A percentile compares a stretch with the other conserved stretches of the same genome.
phyloP scores from a whole-genome alignment of 2,113 vertebrate species.

The Salminus brasiliensis region DNA sequence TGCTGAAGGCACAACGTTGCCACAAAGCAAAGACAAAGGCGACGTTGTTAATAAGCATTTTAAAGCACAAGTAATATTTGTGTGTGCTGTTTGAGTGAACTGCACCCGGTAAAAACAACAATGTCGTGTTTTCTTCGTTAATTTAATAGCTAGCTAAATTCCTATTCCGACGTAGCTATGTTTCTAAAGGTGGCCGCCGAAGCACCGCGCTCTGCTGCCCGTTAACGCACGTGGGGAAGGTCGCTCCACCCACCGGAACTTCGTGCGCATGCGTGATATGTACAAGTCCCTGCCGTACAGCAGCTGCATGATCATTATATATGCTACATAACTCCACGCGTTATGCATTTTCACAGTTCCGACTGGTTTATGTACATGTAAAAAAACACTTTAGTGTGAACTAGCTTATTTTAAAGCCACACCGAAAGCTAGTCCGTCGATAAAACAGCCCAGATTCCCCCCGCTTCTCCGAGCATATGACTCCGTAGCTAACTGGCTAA shows the following conservation, averaged over 20 bases:
- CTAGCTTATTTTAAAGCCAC: background rate
- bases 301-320: background rate
- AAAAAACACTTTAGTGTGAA: background rate
- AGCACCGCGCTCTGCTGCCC: background rate
- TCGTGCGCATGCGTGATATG: constrained; percentile 26
- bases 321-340: background rate
- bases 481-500: constrained; percentile 4
- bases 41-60: too few relatives aligned
- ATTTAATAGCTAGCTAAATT: too few relatives aligned
- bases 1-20: too few relatives aligned
- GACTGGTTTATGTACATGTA: too few relatives aligned
- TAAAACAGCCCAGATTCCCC: background rate
- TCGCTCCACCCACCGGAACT: constrained; percentile 1
- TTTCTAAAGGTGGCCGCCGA: too few relatives aligned
- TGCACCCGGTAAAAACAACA: background rate
- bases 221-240: constrained; percentile 39
- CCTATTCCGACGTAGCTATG: background rate
- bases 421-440: background rate
- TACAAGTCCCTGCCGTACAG: constrained; percentile 15
- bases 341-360: background rate
- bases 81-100: background rate
- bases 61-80: too few relatives aligned
- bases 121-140: background rate
- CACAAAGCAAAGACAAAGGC: too few relatives aligned
- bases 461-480: background rate